Evolutionary conservation across 92 coral and sea anemone species (phyloP).

Genomic region (Parazoanthus atlanticus): DNA sequence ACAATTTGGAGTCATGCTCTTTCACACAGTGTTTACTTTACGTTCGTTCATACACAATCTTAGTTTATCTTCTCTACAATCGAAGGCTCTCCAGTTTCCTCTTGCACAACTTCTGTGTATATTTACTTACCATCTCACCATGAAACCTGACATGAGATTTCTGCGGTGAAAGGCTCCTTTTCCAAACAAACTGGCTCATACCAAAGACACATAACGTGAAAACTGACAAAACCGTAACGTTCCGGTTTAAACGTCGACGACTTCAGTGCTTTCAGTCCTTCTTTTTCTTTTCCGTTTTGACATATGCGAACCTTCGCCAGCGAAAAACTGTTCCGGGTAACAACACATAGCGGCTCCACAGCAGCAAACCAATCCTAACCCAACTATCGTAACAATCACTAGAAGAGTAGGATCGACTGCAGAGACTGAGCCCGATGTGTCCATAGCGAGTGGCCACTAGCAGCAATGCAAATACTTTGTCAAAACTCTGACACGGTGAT

Average conservation of each 20-base stretch:
- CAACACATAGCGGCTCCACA: slow-evolving; percentile 16
- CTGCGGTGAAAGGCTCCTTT: too few relatives aligned
- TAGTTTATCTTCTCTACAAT: too few relatives aligned
- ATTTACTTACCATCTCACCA: too few relatives aligned
- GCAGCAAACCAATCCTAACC: not conserved
- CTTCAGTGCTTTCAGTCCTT: not conserved
- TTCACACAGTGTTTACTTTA: too few relatives aligned
- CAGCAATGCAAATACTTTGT: not conserved
- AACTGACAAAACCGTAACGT: not conserved
- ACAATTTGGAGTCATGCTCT: too few relatives aligned
- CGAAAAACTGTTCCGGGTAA: not conserved
- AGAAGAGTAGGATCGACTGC: not conserved
- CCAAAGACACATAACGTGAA: too few relatives aligned
- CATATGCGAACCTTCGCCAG: not conserved
- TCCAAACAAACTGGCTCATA: too few relatives aligned
- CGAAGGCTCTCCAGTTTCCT: too few relatives aligned
- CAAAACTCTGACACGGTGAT: not conserved
- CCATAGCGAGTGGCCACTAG: not conserved
- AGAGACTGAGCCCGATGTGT: not conserved
- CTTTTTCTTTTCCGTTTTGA: not conserved
- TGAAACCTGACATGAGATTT: too few relatives aligned
- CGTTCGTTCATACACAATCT: too few relatives aligned
- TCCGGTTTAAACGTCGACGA: not conserved
- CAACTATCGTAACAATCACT: not conserved
- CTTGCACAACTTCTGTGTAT: too few relatives aligned